Conservation (phyloP, 2,113 vertebrate genomes). For the Orthonyx spaldingii region DNA sequence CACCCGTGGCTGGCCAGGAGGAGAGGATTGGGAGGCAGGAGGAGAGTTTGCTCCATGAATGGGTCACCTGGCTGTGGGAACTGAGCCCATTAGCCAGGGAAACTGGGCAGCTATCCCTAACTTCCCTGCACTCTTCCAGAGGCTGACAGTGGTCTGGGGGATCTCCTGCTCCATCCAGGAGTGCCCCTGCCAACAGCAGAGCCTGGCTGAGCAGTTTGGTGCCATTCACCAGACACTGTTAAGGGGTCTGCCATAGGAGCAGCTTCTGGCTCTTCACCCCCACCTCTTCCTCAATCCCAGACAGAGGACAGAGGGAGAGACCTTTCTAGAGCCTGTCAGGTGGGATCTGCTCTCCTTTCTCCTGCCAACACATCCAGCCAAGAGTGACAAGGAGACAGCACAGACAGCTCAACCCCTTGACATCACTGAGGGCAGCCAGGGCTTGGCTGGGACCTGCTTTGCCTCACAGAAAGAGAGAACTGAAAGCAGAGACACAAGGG, state of each 20-base stretch:
- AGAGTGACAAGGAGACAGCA: not conserved
- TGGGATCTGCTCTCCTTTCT: not conserved
- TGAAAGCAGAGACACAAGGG: not conserved
- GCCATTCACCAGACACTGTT: not conserved
- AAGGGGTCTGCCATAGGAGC: not conserved
- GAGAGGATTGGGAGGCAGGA: not conserved
- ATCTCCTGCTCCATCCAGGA: not conserved
- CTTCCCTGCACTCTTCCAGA: not conserved
- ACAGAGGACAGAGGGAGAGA: not conserved
- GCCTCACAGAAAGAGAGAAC: not conserved
- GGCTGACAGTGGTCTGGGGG: not conserved
- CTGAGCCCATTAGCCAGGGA: not conserved
- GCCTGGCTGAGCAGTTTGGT: not conserved
- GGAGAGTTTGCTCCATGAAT: not conserved
- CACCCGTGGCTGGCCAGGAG: not conserved
- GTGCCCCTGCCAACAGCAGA: not conserved
- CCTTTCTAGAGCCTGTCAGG: not conserved
- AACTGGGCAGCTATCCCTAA: not conserved
- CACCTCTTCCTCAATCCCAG: not conserved
- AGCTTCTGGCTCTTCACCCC: not conserved
- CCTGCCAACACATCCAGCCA: not conserved
- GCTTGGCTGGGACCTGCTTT: not conserved
- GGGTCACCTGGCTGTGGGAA: not conserved
- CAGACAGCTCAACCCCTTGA: not conserved
- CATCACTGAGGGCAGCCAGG: not conserved